phyloP scores from a whole-genome alignment of 2,797 vertebrate genomes.

The Myotis daubentonii region DNA sequence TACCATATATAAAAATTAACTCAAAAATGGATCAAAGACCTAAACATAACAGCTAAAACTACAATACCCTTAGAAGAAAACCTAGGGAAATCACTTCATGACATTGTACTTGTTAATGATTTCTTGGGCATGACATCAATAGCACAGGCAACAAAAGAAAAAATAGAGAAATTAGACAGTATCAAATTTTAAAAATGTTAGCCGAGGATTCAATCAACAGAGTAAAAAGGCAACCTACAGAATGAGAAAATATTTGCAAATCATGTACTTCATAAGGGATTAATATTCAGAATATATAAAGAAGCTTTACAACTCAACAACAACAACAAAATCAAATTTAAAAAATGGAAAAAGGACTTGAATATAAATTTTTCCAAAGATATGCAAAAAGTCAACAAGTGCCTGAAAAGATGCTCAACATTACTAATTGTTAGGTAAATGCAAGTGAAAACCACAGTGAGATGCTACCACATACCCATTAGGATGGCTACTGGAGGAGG shows the following conservation, averaged over 20 bases:
- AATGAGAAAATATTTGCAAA: background rate
- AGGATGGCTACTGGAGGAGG: background rate
- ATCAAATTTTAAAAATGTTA: background rate
- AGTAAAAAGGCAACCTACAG: background rate
- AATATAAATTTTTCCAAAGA: background rate
- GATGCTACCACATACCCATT: background rate
- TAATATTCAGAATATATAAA: background rate
- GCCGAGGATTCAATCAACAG: background rate
- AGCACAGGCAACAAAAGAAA: background rate
- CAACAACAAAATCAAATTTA: background rate
- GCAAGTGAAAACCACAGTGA: background rate
- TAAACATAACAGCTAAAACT: background rate
- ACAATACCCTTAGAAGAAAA: background rate
- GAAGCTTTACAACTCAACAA: background rate
- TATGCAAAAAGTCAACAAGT: background rate
- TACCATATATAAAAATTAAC: background rate
- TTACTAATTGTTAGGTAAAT: background rate
- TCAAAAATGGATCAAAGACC: background rate
- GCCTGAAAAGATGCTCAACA: background rate
- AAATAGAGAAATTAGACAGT: background rate
- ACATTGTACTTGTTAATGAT: background rate
- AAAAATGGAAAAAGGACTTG: background rate
- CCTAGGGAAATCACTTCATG: background rate
- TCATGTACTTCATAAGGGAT: background rate
- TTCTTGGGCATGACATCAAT: background rate